Percentiles rank a stretch among this genome's conserved stretches.
These are phyloP conservation scores for Acleris cristana DNA, from an alignment of 2,888 invertebrate genomes.

Conservation along the genomic window DNA sequence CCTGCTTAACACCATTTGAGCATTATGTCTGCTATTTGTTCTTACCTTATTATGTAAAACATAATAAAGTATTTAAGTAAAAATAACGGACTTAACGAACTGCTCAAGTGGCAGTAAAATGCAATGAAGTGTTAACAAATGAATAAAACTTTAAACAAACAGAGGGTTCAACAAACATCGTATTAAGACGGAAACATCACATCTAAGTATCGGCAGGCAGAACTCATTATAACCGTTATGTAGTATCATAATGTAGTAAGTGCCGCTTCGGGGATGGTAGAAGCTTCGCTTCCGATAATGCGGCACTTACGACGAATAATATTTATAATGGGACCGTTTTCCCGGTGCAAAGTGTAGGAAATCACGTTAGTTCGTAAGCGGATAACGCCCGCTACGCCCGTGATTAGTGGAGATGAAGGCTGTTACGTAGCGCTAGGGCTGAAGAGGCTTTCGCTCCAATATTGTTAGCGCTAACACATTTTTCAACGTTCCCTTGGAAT, in stretches of 20 bases:
- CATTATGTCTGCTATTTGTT: too few species aligned
- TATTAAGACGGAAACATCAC: not conserved
- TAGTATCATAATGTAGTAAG: conserved; percentile 23
- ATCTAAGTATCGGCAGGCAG: not conserved
- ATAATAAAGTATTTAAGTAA: too few species aligned
- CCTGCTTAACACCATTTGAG: too few species aligned
- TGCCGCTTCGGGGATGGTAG: conserved; percentile 6
- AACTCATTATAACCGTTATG: conserved; percentile 16
- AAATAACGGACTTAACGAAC: too few species aligned
- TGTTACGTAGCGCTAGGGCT: conserved; percentile 45
- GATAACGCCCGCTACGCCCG: conserved; percentile 53
- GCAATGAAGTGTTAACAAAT: too few species aligned
- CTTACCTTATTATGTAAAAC: too few species aligned
- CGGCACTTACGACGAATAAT: conserved; percentile 31
- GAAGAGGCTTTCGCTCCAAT: conserved; percentile 51
- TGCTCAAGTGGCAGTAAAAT: too few species aligned
- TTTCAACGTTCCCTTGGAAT: conserved; percentile 43
- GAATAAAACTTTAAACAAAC: too few species aligned
- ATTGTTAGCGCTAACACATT: conserved; percentile 53
- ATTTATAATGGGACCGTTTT: conserved; percentile 45
- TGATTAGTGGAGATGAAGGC: conserved; percentile 62
- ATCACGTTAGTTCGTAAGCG: conserved; percentile 67
- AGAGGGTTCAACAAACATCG: too few species aligned
- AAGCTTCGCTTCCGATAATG: conserved; percentile 20
- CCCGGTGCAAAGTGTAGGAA: conserved; percentile 45